Evolutionary conservation across 2,888 invertebrate species (phyloP).

Genomic region (Cantharis rufa): DNA sequence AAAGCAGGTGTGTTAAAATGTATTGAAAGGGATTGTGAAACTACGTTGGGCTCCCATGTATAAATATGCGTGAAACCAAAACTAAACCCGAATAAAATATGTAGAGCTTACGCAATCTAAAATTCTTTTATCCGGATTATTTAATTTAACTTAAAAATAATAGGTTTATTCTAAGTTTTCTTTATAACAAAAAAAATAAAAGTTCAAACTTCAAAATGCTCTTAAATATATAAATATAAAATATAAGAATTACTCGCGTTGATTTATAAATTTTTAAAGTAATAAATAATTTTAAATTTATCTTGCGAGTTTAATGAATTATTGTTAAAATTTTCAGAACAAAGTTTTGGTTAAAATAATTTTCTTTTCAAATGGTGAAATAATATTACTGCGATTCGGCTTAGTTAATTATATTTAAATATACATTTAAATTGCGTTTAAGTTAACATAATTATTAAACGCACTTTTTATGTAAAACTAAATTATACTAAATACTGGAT

Average conservation of each 20-base stretch:
- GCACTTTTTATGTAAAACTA: neutral
- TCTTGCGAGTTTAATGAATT: neutral
- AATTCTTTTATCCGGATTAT: neutral
- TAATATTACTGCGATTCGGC: no score
- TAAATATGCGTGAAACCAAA: neutral
- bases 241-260: neutral
- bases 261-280: neutral
- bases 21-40: constrained; percentile 30
- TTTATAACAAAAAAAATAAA: neutral
- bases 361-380: neutral
- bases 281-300: neutral
- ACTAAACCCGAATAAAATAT: neutral
- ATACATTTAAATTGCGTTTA: neutral
- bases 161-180: neutral
- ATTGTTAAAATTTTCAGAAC: neutral
- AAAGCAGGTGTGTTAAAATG: constrained; percentile 35
- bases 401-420: neutral
- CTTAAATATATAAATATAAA: neutral
- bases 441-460: neutral
- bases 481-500: neutral
- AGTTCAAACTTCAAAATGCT: neutral
- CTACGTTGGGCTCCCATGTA: neutral
- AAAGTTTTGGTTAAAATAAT: neutral
- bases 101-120: neutral
- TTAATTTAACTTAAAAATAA: neutral